These are phyloP conservation scores for Drosophila anomalata DNA, from an alignment of 2,888 invertebrate species.

Conservation along the genomic window DNA sequence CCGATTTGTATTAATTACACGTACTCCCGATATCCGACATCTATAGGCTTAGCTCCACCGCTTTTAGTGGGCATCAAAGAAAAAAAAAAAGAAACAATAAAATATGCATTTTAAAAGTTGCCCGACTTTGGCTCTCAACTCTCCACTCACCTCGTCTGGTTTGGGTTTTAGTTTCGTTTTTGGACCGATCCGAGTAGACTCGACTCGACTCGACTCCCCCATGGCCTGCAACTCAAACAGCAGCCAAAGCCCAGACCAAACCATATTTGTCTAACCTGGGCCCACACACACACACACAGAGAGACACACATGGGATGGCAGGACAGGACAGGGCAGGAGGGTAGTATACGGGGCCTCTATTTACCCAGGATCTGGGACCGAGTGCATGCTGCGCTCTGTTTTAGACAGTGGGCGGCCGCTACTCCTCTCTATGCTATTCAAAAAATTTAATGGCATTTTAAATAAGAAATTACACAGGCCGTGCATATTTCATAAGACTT, in stretches of 20 bases:
- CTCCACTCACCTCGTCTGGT: conserved; percentile 10
- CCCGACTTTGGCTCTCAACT: conserved; percentile 46
- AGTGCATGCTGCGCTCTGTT: conserved; percentile 77
- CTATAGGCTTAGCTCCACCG: conserved; percentile 35
- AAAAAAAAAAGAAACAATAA: conserved; percentile 62
- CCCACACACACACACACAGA: conserved; percentile 49
- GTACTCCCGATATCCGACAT: conserved; percentile 3
- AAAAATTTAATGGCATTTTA: conserved; percentile 84
- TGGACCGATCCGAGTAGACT: conserved; percentile 28
- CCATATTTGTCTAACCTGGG: conserved; percentile 77
- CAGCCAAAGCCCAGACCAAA: conserved; percentile 64
- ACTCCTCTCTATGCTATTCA: conserved; percentile 78
- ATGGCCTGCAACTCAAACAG: conserved; percentile 75
- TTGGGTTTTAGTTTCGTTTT: conserved; percentile 21
- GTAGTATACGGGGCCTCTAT: conserved; percentile 55
- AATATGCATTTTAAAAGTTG: conserved; percentile 78
- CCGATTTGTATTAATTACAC: conserved; percentile 51
- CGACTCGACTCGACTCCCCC: conserved; percentile 56
- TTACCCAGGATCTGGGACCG: conserved; percentile 58
- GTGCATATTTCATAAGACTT: conserved; percentile 83
- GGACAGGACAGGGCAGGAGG: conserved; percentile 11
- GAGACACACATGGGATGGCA: conserved; percentile 2
- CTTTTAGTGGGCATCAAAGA: not conserved
- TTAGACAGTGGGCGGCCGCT: conserved; percentile 52
- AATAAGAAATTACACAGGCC: conserved; percentile 83